Evolutionary conservation across 2,113 vertebrate species (phyloP), one percentile per base, ranked within the genome.

Genomic region (Saimiri boliviensis): DNA sequence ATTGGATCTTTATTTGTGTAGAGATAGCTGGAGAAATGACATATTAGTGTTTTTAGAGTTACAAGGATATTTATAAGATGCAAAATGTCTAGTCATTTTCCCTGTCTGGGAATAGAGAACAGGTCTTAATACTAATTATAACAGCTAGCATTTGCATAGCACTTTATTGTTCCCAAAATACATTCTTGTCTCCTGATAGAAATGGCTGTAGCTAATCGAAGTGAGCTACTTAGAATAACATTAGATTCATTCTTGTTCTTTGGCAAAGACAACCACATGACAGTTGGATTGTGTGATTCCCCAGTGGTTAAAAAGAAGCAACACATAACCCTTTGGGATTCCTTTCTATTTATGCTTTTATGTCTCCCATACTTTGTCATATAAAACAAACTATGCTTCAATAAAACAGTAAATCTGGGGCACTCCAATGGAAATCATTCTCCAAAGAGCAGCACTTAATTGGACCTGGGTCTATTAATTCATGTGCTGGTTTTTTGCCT

Each of bases 101-200:
- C 2, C 45, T 86, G 77, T 82, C 77, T 88, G 73, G 93, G 77
- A 86, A 37, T 83, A 93, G 86, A 93, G 79, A 96, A 76, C 9
- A 84, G 25, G 37, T 94, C 92, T 86, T 96, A 93, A 86, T 94
- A 94, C 63, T 95, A 93, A 91, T 95, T 98, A 94, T 87, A 94
- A 96, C 96, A 93, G 89, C 83, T 86, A 77, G 79, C 21, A 85
- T 96, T 97, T 96, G 89, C 74, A 92, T 94, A 93, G 45, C 32
- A 81, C 86, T 95, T 94, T 97, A 71, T 95, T 94, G 56, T 94
- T 97, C 92, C 93, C 89, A 32, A 86, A 97, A 97, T 98, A 96
- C 32, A 91, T 91, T 92, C 40, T 47, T 93, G 52, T 94, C 73
- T 98, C 63, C 70, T 89, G 66, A 76, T 96, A 87, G 89, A 87